These are phyloP conservation scores for Acropora tenuis DNA, from an alignment of 64 coral and sea anemone genomes.

Conservation along the genomic window DNA sequence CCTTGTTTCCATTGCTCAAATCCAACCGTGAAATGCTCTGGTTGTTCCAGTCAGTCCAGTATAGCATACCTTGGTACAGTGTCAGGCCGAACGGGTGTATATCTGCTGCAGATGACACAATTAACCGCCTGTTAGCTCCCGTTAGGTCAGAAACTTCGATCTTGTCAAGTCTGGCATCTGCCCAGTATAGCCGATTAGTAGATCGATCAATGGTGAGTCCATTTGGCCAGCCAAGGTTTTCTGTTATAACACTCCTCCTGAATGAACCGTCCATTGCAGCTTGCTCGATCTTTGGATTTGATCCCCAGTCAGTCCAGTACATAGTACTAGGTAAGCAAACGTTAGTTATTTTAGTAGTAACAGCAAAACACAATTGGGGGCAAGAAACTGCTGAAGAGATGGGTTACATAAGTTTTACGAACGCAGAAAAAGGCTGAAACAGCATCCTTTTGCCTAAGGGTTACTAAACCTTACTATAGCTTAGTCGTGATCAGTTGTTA, in stretches of 20 bases:
- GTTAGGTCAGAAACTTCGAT: no score
- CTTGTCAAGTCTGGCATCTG: constrained; percentile 44
- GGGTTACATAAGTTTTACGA: neutral
- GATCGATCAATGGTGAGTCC: constrained; percentile 44
- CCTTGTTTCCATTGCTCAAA: no score
- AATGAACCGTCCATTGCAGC: constrained; percentile 51
- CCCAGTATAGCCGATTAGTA: constrained; percentile 61
- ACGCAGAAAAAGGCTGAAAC: neutral
- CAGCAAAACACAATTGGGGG: neutral
- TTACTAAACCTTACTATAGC: neutral
- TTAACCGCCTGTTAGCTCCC: no score
- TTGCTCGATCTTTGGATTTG: constrained; percentile 36
- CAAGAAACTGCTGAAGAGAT: neutral
- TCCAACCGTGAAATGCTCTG: no score
- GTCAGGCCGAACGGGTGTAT: no score
- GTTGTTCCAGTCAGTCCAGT: no score
- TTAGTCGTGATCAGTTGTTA: neutral
- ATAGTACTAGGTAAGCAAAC: constrained; percentile 33
- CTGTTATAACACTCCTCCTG: constrained; percentile 8
- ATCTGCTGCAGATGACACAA: no score
- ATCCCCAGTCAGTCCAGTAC: constrained; percentile 49
- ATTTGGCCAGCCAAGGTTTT: constrained; percentile 35
- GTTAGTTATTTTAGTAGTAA: neutral
- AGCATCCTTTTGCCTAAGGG: neutral
- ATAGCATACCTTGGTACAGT: no score